Evolutionary conservation across 2,888 invertebrate genomes (phyloP), one percentile per base, ranked within the genome.

Genomic region (Syrphus vitripennis): DNA sequence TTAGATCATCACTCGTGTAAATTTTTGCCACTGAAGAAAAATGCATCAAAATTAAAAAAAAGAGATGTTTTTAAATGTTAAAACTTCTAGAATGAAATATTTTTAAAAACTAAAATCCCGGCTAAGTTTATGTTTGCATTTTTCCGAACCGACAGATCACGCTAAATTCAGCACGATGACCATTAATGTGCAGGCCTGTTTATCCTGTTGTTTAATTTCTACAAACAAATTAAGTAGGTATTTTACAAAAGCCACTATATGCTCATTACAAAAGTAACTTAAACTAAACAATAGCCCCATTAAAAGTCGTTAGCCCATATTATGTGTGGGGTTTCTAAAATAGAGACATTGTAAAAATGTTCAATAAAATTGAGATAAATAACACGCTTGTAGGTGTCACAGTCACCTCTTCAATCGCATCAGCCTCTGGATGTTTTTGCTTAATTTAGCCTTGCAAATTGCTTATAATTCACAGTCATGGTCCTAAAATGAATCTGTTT

Each of bases 351-450:
- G 12, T 16, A 37, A 14, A 7, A 37, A 21, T 34, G 34, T 12
- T 29, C 26, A 63, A 63, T 50, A 14, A 63, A 61, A 26, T 26
- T 29, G 19, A 29, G 12, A 77, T 77, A 77, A 70, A 77, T 77
- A 19, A 77, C 61, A 70, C 29, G 10, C 12, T 70, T 61, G 29
- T 29, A 53, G 50, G 53, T 63, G 74, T 65, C 74, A 67, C 48
- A 61, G 10, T 53, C 34, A 69, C 50, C 69, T 69, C 61, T 7
- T 75, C 16, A 63, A 69, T 37, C 26, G 7, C 26, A 10, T 10
- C 2, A 34, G 4, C 21, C 24, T 3, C n/a, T n/a, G n/a, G n/a
- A n/a, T 26, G 34, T 24, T 31, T 21, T 50, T 37, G 26, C 37
- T 37, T 29, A 63, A 16, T 19, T 24, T 48, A 21, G 7, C 34